Evolutionary conservation across 2,888 invertebrate species (phyloP).

Genomic region (Himalopsyche anomala): DNA sequence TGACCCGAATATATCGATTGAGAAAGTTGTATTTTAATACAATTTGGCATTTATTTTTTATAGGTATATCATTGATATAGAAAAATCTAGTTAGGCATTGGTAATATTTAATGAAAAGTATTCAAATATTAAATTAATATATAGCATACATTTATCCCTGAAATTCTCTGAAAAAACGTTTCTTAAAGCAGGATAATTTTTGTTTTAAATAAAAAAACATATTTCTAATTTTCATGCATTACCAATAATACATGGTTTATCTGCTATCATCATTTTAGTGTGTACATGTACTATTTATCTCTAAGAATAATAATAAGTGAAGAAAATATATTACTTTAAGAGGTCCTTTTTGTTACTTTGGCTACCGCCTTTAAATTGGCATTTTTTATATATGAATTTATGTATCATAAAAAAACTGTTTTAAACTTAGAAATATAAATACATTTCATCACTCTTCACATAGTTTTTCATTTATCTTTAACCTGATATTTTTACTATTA

Average conservation of each 20-base stretch:
- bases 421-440: slow-evolving; percentile 57
- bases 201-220: not conserved
- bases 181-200: not conserved
- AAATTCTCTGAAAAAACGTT: not conserved
- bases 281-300: slow-evolving; percentile 49
- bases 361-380: slow-evolving; percentile 51
- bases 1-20: slow-evolving; percentile 6
- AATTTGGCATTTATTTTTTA: slow-evolving; percentile 43
- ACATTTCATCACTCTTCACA: slow-evolving; percentile 60
- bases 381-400: slow-evolving; percentile 56
- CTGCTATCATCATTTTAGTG: slow-evolving; percentile 50
- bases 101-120: slow-evolving; percentile 28
- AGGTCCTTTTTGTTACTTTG: slow-evolving; percentile 57
- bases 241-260: slow-evolving; percentile 23
- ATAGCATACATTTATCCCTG: slow-evolving; percentile 17
- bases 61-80: slow-evolving; percentile 23
- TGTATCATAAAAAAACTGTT: slow-evolving; percentile 56
- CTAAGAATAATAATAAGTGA: slow-evolving; percentile 52
- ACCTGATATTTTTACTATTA: not conserved
- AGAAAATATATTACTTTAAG: slow-evolving; percentile 58
- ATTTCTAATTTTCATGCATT: slow-evolving; percentile 5
- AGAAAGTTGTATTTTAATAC: not conserved
- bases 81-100: slow-evolving; percentile 30
- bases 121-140: slow-evolving; percentile 32
- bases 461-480: slow-evolving; percentile 1